Base-by-base conservation (phyloP, 2,113 vertebrate genomes). In the Lates calcarifer region DNA sequence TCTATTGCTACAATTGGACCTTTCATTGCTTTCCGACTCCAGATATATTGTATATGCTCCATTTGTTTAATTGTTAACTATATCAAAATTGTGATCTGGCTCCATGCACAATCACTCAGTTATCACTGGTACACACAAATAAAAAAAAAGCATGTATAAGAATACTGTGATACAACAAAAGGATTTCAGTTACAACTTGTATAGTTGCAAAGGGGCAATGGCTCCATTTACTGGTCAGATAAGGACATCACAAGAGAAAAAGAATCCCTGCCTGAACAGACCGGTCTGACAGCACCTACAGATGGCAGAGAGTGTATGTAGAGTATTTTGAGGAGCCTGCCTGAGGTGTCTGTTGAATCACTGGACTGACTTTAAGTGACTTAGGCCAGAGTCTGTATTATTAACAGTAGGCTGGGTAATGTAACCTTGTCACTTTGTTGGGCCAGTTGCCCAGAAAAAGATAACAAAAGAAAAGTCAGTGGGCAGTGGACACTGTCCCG, bases 1-100 rank as follows among this genome's bases (percentile, higher is more conserved):
- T 31, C 91, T 94, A 93, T 94, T 94, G 92, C 93, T 94, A 94
- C 92, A 91, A 91, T 83, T 92, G 87, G 87, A 93, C 91, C 91
- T 87, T 86, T 85, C 90, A 94, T 91, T 91, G 90, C 91, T 92
- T 91, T 84, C 83, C 28, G 80, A 91, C 87, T 84, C 85, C 78
- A 88, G 77, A 85, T 90, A 86, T 87, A 90, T 78, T 82, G 78
- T 90, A 85, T 87, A 90, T 83, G 81, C 87, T 87, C 85, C 82
- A 57, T 82, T 89, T 86, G 86, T 79, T 91, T 78, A 63, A 87
- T 74, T 11, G 63, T 63, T 66, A 15, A 83, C 82, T 76, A 74
- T 73, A 84, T 87, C 63, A 90, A 90, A 90, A 85, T 77, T 35
- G 58, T 80, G 82, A 88, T 77, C 78, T 75, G 84, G 76, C 84